A percentile compares a stretch with the other conserved stretches of the same genome.
Conservation (phyloP, 2,888 invertebrate species). For the Tortricodes alternella region DNA sequence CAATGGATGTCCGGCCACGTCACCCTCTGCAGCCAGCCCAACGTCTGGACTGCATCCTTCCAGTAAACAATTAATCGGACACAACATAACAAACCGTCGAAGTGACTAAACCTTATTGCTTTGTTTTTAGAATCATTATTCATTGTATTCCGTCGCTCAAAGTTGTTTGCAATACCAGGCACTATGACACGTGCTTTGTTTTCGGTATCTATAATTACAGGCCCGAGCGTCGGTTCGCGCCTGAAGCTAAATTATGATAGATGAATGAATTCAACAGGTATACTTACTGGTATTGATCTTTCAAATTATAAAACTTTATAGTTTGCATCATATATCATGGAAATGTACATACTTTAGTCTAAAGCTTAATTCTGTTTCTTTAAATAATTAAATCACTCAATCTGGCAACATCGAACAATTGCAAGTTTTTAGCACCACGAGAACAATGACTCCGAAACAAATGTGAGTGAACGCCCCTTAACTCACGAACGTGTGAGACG, state of each 20-base stretch:
- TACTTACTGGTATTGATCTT: constrained; percentile 10
- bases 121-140: constrained; percentile 10
- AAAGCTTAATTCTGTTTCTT: background rate
- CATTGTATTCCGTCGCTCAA: background rate
- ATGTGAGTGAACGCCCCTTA: constrained; percentile 41
- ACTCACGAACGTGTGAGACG: constrained; percentile 37
- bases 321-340: background rate
- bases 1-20: constrained; percentile 70
- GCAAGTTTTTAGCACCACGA: background rate
- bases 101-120: constrained; percentile 1
- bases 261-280: constrained; percentile 21
- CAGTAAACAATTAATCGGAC: constrained; percentile 54
- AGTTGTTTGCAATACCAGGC: constrained; percentile 14
- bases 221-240: constrained; percentile 10
- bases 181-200: constrained; percentile 27
- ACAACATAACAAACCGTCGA: background rate
- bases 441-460: constrained; percentile 21
- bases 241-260: constrained; percentile 30
- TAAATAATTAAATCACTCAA: too few species aligned
- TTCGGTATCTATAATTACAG: constrained; percentile 28
- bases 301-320: background rate
- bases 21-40: constrained; percentile 46
- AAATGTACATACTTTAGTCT: background rate
- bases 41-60: constrained; percentile 69
- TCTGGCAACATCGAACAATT: background rate